Conservation (phyloP, 2,113 vertebrate genomes). For the Egretta garzetta region DNA sequence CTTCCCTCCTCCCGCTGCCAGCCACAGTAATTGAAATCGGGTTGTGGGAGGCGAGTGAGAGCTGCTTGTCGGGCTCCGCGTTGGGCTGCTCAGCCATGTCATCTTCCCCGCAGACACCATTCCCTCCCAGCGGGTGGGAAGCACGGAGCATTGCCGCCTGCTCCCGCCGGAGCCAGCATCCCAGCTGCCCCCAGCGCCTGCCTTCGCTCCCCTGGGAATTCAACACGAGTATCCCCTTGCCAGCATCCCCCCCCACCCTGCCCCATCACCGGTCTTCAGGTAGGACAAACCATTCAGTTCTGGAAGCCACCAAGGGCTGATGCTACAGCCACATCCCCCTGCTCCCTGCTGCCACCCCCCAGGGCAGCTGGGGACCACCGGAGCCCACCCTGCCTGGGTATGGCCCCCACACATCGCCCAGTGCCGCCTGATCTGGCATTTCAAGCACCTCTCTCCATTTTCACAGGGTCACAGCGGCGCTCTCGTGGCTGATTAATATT, state of each 20-base stretch:
- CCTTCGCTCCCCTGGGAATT: neutral
- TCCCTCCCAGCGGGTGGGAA: slow-evolving; percentile 54
- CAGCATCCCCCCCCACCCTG: neutral
- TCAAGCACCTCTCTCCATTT: slow-evolving; percentile 36
- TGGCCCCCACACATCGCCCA: accelerated
- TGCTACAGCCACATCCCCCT: neutral
- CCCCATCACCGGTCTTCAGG: accelerated
- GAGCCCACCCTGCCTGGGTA: neutral
- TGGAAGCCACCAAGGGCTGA: neutral
- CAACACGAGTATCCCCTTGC: accelerated
- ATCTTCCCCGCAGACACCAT: slow-evolving; percentile 61
- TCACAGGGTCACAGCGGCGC: slow-evolving; percentile 34
- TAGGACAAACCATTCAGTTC: neutral
- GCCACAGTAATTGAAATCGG: neutral
- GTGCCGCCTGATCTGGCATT: neutral
- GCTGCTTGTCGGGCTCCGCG: neutral
- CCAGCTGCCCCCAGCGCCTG: accelerated
- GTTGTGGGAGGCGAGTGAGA: slow-evolving; percentile 11
- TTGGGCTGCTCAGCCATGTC: slow-evolving; percentile 69
- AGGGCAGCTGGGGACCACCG: neutral
- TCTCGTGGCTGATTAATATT: slow-evolving; percentile 73
- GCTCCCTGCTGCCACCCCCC: neutral
- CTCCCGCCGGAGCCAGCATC: neutral
- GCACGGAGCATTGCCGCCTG: slow-evolving; percentile 10
- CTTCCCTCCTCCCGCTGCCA: neutral